Evolutionary conservation across 2,888 invertebrate genomes (phyloP).

Genomic region (Athrips mouffetella): DNA sequence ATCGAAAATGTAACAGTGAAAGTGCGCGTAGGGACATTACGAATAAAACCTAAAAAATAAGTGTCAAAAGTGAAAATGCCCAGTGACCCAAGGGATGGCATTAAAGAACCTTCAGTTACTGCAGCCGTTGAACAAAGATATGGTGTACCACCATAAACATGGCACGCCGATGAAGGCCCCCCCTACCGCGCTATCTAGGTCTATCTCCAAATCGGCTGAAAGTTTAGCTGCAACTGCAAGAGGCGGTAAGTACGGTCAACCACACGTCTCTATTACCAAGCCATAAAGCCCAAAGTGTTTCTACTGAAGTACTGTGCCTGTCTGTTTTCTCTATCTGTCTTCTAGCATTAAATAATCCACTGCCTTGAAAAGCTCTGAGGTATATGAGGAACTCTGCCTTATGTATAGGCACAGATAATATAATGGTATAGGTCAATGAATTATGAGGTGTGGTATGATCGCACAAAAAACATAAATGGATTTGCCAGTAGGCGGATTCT

Average conservation of each 20-base stretch:
- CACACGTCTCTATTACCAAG: no score
- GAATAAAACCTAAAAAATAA: background rate
- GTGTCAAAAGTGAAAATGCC: slow-evolving; percentile 30
- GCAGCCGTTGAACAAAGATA: slow-evolving; percentile 53
- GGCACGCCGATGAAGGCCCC: slow-evolving; percentile 64
- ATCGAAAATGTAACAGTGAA: slow-evolving; percentile 5
- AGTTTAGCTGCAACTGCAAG: slow-evolving; percentile 53
- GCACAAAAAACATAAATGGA: no score
- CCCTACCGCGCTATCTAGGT: slow-evolving; percentile 56
- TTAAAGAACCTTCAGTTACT: slow-evolving; percentile 64
- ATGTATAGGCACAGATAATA: no score
- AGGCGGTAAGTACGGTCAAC: slow-evolving; percentile 38
- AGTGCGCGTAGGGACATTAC: background rate
- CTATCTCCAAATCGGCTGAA: slow-evolving; percentile 66
- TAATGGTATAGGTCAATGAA: no score
- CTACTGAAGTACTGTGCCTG: no score
- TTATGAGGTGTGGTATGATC: no score
- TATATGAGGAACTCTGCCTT: no score
- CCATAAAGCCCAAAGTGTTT: no score
- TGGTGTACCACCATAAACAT: slow-evolving; percentile 55
- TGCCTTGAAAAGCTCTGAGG: no score
- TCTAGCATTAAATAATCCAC: no score
- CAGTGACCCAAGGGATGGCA: slow-evolving; percentile 46
- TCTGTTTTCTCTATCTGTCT: no score
- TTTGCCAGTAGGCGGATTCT: no score